Percentiles rank a stretch among this genome's conserved stretches.
These are phyloP conservation scores for Listronotus oregonensis DNA, from an alignment of 1,140 invertebrate species.

Conservation along the genomic window DNA sequence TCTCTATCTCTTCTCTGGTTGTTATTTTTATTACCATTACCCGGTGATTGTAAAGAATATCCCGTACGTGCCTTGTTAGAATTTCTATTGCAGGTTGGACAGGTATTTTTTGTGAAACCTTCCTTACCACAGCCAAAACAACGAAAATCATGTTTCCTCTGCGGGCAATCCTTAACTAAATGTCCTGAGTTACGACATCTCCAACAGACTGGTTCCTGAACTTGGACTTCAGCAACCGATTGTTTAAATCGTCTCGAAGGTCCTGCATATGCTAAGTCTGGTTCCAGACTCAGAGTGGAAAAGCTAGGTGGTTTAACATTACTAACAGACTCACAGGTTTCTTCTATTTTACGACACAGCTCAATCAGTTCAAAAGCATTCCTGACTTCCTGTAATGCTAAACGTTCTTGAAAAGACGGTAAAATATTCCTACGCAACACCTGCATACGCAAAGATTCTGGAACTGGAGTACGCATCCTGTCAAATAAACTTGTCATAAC, in stretches of 20 bases:
- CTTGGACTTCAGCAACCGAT: not conserved
- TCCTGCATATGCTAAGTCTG: constrained; percentile 1
- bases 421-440: constrained; percentile 4
- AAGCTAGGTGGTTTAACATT: not conserved
- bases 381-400: too few relatives aligned
- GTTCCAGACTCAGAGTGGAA: not conserved
- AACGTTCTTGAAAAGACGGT: not conserved
- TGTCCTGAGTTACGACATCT: not conserved
- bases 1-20: too few relatives aligned
- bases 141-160: constrained; percentile 5
- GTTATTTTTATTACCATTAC: too few relatives aligned
- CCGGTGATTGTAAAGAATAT: too few relatives aligned
- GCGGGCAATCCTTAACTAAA: not conserved
- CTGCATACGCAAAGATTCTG: not conserved
- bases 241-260: not conserved
- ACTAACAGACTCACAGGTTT: not conserved
- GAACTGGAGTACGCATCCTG: not conserved
- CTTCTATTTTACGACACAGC: constrained; percentile 1
- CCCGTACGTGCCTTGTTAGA: too few relatives aligned
- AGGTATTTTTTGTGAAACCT: too few relatives aligned
- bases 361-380: not conserved
- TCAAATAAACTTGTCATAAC: constrained; percentile 1
- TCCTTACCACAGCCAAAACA: too few relatives aligned
- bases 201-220: not conserved
- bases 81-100: too few relatives aligned